Conservation (phyloP, 2,797 vertebrate genomes). For the Cottoperca gobio region DNA sequence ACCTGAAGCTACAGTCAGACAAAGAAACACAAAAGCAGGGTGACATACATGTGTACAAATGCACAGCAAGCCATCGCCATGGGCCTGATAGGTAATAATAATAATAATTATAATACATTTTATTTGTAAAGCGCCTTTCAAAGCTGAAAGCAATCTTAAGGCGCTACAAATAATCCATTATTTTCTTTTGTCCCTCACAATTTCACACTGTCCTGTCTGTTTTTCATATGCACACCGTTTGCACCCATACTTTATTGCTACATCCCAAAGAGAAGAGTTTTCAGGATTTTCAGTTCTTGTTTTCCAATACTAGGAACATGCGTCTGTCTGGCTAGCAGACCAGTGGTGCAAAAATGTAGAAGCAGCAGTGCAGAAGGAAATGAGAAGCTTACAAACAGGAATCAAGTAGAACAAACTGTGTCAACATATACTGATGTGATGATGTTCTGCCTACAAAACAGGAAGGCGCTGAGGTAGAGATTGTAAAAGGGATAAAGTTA, state of each 20-base stretch:
- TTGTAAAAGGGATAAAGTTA: neutral
- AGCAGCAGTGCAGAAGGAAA: conserved; percentile 14
- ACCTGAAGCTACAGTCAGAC: conserved; percentile 5
- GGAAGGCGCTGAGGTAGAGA: neutral
- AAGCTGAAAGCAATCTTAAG: no score
- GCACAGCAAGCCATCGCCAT: neutral
- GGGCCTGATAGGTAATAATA: no score
- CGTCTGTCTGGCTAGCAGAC: neutral
- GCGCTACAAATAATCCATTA: no score
- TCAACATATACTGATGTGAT: neutral
- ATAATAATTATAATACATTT: no score
- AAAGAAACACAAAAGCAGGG: neutral
- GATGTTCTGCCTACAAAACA: neutral
- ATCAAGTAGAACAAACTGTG: conserved; percentile 1
- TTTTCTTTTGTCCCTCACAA: neutral
- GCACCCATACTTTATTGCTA: neutral
- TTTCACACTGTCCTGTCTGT: conserved; percentile 1
- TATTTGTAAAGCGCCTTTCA: no score
- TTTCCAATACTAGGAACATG: conserved; percentile 14
- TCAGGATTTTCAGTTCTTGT: conserved; percentile 25
- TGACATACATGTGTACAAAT: conserved; percentile 1
- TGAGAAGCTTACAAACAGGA: conserved; percentile 10
- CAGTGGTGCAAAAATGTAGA: neutral
- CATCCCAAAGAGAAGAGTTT: neutral
- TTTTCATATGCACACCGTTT: conserved; percentile 12